These are phyloP conservation scores for Drosophila melanogaster DNA, from an alignment of 1,140 invertebrate genomes.

Conservation along the genomic window DNA sequence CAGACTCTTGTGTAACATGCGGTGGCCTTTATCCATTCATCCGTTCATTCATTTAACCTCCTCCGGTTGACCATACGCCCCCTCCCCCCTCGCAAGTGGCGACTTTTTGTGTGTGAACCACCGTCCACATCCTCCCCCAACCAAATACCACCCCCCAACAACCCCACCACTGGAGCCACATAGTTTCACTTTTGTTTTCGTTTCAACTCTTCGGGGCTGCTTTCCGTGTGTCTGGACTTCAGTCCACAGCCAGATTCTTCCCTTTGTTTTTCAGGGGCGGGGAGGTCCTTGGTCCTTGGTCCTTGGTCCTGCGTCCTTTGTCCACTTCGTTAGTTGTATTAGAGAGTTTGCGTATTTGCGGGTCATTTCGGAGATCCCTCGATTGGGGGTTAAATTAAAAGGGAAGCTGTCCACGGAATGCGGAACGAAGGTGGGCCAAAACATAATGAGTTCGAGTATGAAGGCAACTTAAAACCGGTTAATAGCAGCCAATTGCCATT, in stretches of 20 bases:
- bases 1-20: conserved; percentile 77
- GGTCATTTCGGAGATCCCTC: conserved; percentile 49
- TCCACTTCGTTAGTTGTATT: conserved; percentile 82
- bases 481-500: conserved; percentile 28
- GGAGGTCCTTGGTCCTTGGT: neutral
- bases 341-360: conserved; percentile 57
- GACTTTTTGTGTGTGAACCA: conserved; percentile 46
- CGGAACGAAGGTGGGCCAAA: conserved; percentile 2
- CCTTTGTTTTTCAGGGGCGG: conserved; percentile 1
- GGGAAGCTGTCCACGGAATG: conserved; percentile 13
- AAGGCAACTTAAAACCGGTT: neutral
- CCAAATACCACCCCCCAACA: conserved; percentile 3
- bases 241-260: conserved; percentile 37
- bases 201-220: conserved; percentile 54
- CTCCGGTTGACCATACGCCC: conserved; percentile 62
- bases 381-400: conserved; percentile 48
- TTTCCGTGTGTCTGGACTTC: conserved; percentile 57
- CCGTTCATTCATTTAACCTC: conserved; percentile 80
- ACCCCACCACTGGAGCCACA: conserved; percentile 33
- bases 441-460: conserved; percentile 28
- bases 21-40: conserved; percentile 81
- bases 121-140: conserved; percentile 7
- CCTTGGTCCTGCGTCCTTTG: conserved; percentile 43
- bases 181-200: conserved; percentile 81
- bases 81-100: conserved; percentile 10